Percentiles rank a stretch among this genome's conserved stretches.
phyloP scores from a whole-genome alignment of 2,888 invertebrate genomes.

The Dermolepida albohirtum region DNA sequence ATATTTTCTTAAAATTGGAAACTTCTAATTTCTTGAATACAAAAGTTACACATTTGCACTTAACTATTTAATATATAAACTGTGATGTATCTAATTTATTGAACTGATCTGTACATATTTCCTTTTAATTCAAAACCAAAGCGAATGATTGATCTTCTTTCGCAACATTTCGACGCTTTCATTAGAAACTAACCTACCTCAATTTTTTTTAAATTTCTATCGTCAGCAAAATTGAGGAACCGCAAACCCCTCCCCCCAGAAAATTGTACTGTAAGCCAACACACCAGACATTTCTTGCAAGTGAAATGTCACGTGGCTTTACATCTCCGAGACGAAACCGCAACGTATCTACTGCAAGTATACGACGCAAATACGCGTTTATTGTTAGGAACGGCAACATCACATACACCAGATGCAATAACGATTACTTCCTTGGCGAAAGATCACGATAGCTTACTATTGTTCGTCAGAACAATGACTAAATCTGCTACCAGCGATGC shows the following conservation, averaged over 20 bases:
- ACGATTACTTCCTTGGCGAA: conserved; percentile 65
- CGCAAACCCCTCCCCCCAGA: conserved; percentile 66
- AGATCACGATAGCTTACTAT: conserved; percentile 63
- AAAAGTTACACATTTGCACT: too few relatives aligned
- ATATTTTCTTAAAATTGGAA: too few relatives aligned
- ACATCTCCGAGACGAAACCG: conserved; percentile 53
- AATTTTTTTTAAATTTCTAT: too few relatives aligned
- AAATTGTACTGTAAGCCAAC: conserved; percentile 67
- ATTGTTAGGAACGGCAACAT: conserved; percentile 67
- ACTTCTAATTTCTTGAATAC: too few relatives aligned
- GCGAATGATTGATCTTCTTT: too few relatives aligned
- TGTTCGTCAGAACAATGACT: conserved; percentile 67
- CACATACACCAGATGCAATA: conserved; percentile 65
- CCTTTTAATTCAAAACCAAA: too few relatives aligned
- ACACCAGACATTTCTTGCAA: conserved; percentile 64
- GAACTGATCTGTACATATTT: too few relatives aligned
- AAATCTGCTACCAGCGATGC: conserved; percentile 68
- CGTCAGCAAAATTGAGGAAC: conserved; percentile 32
- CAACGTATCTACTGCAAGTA: conserved; percentile 68
- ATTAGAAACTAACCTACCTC: too few relatives aligned
- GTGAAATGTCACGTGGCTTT: conserved; percentile 66
- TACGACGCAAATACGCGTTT: conserved; percentile 68
- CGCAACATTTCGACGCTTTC: too few relatives aligned
- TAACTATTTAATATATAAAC: too few relatives aligned
- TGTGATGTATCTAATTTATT: too few relatives aligned